Percentiles rank a stretch among this genome's conserved stretches.
Conservation (phyloP, 1,140 invertebrate genomes). For the Temnothorax longispinosus region DNA sequence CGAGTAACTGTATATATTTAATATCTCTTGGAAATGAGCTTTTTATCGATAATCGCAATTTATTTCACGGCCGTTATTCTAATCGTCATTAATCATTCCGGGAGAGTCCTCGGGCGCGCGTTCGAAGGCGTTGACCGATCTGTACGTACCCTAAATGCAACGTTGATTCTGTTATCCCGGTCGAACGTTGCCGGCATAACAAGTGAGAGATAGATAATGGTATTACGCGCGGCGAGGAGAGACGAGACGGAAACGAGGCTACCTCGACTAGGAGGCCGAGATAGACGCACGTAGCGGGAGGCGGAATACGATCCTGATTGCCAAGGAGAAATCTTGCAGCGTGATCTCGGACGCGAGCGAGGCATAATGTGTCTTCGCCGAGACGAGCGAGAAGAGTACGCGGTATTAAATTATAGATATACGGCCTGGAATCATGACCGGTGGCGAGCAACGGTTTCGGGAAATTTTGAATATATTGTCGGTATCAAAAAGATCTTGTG, state of each 20-base stretch:
- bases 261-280: conserved; percentile 57
- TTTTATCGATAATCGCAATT: background rate
- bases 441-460: background rate
- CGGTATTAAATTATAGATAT: conserved; percentile 40
- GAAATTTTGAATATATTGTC: background rate
- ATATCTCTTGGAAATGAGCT: background rate
- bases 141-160: conserved; percentile 55
- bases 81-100: conserved; percentile 51
- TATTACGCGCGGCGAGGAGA: conserved; percentile 66
- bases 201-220: conserved; percentile 68
- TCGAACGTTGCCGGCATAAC: conserved; percentile 62
- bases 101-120: conserved; percentile 24
- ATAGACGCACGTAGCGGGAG: conserved; percentile 68
- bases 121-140: conserved; percentile 64
- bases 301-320: conserved; percentile 75
- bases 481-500: background rate
- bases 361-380: conserved; percentile 64
- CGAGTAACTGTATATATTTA: background rate
- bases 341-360: conserved; percentile 66
- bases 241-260: conserved; percentile 72
- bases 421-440: background rate
- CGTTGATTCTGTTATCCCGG: conserved; percentile 58
- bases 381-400: conserved; percentile 12
- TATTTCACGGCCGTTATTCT: conserved; percentile 19
- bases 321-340: conserved; percentile 74